Evolutionary conservation across 53 echinoderm and acorn worm genomes (phyloP).

Genomic region (Stichopus horrens): DNA sequence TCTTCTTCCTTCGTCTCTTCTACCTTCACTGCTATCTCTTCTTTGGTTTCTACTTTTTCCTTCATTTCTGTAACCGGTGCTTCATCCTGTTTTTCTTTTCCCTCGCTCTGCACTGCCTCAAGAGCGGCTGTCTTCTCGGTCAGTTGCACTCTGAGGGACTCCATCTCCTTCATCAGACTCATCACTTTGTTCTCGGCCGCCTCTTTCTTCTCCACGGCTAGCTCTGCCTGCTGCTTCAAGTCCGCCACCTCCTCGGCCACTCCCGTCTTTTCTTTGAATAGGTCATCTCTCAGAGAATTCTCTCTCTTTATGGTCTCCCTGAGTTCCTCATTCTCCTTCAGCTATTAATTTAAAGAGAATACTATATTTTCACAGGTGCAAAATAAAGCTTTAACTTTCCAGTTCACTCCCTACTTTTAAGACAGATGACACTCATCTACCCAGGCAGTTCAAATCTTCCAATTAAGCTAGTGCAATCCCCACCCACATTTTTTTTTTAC

Average conservation of each 20-base stretch:
- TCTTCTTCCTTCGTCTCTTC: not conserved
- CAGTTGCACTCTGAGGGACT: not conserved
- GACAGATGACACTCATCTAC: too few relatives aligned
- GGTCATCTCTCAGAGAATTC: constrained; percentile 39
- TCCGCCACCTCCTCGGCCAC: constrained; percentile 43
- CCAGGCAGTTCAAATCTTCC: too few relatives aligned
- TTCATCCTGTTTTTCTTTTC: not conserved
- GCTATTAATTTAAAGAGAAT: not conserved
- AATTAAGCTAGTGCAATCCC: too few relatives aligned
- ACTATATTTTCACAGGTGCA: too few relatives aligned
- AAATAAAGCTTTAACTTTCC: too few relatives aligned
- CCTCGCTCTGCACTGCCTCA: not conserved
- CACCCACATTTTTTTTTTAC: too few relatives aligned
- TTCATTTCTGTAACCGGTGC: not conserved
- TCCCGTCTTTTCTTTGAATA: constrained; percentile 12
- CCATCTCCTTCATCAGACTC: constrained; percentile 24
- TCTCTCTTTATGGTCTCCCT: constrained; percentile 18
- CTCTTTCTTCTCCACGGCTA: constrained; percentile 22
- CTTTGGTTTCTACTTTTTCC: not conserved
- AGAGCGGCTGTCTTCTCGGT: not conserved
- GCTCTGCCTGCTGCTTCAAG: constrained; percentile 8
- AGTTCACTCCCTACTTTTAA: too few relatives aligned
- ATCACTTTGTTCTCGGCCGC: constrained; percentile 5
- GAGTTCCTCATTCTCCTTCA: constrained; percentile 20
- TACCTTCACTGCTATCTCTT: not conserved